phyloP scores from a whole-genome alignment of 2,888 invertebrate genomes.

The Chymomyza procnemis region DNA sequence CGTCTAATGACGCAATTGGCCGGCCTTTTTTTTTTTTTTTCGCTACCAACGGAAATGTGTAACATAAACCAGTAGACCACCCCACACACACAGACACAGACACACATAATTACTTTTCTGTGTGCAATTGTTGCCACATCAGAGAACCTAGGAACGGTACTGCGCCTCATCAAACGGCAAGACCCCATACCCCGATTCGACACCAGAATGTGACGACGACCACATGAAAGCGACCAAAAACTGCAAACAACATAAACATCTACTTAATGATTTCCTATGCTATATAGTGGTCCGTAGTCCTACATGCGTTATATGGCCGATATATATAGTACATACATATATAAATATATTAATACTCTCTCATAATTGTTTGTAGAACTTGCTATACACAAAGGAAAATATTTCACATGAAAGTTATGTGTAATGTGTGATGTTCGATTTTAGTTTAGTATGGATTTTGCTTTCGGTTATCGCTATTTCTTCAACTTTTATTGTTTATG shows the following conservation, averaged over 20 bases:
- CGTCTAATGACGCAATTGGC: slow-evolving; percentile 63
- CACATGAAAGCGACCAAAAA: slow-evolving; percentile 61
- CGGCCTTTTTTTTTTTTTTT: neutral
- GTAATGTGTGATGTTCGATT: too few relatives aligned
- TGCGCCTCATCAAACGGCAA: slow-evolving; percentile 43
- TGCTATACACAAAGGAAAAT: neutral
- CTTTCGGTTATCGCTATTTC: too few relatives aligned
- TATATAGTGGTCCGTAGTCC: slow-evolving; percentile 12
- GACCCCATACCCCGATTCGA: neutral
- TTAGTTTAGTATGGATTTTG: too few relatives aligned
- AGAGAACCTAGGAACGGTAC: slow-evolving; percentile 25
- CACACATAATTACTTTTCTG: slow-evolving; percentile 51
- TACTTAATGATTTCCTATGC: slow-evolving; percentile 70
- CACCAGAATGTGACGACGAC: slow-evolving; percentile 61
- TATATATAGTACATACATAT: neutral
- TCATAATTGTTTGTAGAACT: neutral
- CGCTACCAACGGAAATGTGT: neutral
- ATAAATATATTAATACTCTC: slow-evolving; percentile 10
- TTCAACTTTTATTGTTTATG: too few relatives aligned
- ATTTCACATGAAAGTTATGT: too few relatives aligned
- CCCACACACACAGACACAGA: slow-evolving; percentile 49
- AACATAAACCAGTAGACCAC: slow-evolving; percentile 31
- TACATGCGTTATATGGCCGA: slow-evolving; percentile 9
- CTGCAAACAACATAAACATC: slow-evolving; percentile 61
- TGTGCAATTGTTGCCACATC: slow-evolving; percentile 63